Evolutionary conservation across 2,113 vertebrate genomes (phyloP), one percentile per base, ranked within the genome.

Genomic region (Neoarius graeffei): DNA sequence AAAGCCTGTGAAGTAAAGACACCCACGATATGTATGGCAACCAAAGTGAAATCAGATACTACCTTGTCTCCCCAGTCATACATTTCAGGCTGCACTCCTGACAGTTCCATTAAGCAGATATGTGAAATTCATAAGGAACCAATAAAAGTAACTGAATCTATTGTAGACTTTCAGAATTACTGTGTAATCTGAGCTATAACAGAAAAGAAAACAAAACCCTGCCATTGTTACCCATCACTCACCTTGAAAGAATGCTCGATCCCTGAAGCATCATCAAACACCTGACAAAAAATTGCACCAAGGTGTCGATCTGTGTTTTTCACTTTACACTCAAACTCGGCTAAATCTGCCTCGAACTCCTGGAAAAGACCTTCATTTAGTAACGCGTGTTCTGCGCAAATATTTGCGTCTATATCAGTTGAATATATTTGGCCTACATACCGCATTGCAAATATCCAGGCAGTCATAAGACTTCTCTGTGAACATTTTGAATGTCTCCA

Each of bases 181-280:
- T 73, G 10, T 66, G 48, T 74, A 76, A 20, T 88, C 35, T 54
- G 27, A 81, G 27, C 48, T 71, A n/a, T n/a, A 64, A 79, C 83
- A 25, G 14, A 42, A 42, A 42, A 42, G 35, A 42, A 42, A 42
- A 2, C 35, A 42, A 42, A 42, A 42, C 35, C 35, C 54, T 85
- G 56, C 67, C 66, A 71, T 2, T 19, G 14, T 30, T 60, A 42
- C 17, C 30, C 2, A 35, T 69, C 9, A 92, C 94, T 67, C n/a
- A 99, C 98, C 97, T 97, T 98, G 89, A 97, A 97, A 86, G 93
- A 80, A 0, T 97, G 95, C 86, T 97, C 95, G 89, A 98, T 91
- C 85, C 91, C 95, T 0, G 94, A 90, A 64, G 93, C 91, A 0
- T 96, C 96, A 54, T 96, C 93, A 7, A 98, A 98, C 42, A 96